Evolutionary conservation across 2,113 vertebrate genomes (phyloP).

Genomic region (Epinephelus cyanopodus): DNA sequence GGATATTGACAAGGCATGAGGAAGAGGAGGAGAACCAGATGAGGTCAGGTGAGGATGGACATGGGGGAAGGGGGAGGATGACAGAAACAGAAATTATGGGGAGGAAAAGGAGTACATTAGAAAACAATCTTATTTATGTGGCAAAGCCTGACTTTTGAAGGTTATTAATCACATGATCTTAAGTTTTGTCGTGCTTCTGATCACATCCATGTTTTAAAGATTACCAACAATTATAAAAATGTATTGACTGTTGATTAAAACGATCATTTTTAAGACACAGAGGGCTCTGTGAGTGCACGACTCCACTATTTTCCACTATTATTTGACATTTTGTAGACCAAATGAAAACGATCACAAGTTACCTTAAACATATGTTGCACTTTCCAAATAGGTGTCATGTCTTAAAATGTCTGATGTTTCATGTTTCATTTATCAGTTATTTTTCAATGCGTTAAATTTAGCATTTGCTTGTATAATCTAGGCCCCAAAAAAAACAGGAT

Average conservation of each 20-base stretch:
- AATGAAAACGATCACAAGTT: not conserved
- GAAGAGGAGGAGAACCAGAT: slow-evolving; percentile 3
- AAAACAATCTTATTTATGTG: slow-evolving; percentile 8
- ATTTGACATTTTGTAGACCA: not conserved
- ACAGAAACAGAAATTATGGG: not conserved
- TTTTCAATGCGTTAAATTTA: not conserved
- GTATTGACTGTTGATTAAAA: not conserved
- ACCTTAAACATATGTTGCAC: not conserved
- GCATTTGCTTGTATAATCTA: not conserved
- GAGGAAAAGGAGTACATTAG: slow-evolving; percentile 28
- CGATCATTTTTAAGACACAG: not conserved
- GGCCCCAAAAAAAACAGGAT: not conserved
- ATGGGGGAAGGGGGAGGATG: not conserved
- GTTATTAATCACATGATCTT: not conserved
- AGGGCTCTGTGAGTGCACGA: not conserved
- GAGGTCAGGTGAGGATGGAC: slow-evolving; percentile 16
- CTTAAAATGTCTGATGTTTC: not conserved
- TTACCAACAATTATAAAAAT: not conserved
- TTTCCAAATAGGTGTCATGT: slow-evolving; percentile 6
- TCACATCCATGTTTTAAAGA: not conserved
- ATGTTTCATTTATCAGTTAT: not conserved
- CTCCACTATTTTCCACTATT: not conserved
- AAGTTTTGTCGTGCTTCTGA: not conserved
- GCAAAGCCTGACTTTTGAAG: not conserved
- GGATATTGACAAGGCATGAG: slow-evolving; percentile 29